These are phyloP conservation scores for Fabriciana adippe DNA, from an alignment of 2,888 invertebrate species.

Conservation along the genomic window DNA sequence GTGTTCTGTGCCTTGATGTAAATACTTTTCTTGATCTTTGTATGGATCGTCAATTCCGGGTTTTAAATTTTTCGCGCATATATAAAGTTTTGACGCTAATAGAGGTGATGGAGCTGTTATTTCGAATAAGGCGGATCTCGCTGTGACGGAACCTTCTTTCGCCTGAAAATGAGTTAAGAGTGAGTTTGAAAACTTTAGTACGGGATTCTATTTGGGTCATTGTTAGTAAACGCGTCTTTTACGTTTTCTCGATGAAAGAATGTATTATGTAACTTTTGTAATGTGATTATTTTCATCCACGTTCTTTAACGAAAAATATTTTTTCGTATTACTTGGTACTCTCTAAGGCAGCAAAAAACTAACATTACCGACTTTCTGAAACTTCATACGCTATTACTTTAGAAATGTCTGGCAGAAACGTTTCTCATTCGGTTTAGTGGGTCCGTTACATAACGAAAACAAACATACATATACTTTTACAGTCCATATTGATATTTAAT, in stretches of 20 bases:
- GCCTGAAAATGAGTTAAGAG: slow-evolving; percentile 61
- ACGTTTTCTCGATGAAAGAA: slow-evolving; percentile 1
- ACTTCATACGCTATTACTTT: no score
- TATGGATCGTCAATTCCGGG: slow-evolving; percentile 52
- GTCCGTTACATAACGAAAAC: no score
- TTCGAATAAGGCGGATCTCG: slow-evolving; percentile 78
- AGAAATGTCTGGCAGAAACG: no score
- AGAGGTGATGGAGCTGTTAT: slow-evolving; percentile 73
- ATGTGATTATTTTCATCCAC: neutral
- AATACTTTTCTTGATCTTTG: slow-evolving; percentile 73
- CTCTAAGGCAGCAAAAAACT: no score
- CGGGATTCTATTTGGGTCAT: slow-evolving; percentile 9
- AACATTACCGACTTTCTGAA: no score
- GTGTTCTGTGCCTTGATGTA: slow-evolving; percentile 85
- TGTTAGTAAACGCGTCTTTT: neutral
- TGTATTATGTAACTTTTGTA: neutral
- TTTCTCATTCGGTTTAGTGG: no score
- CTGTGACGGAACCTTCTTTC: slow-evolving; percentile 62
- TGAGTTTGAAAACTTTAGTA: slow-evolving; percentile 36
- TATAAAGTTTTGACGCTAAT: slow-evolving; percentile 65
- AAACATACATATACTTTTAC: no score
- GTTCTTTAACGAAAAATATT: neutral
- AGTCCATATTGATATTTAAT: no score
- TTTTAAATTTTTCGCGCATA: slow-evolving; percentile 79
- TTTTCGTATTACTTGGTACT: neutral